Evolutionary conservation across 2,797 vertebrate genomes (phyloP).

Genomic region (Poeciliopsis paucimaculata): DNA sequence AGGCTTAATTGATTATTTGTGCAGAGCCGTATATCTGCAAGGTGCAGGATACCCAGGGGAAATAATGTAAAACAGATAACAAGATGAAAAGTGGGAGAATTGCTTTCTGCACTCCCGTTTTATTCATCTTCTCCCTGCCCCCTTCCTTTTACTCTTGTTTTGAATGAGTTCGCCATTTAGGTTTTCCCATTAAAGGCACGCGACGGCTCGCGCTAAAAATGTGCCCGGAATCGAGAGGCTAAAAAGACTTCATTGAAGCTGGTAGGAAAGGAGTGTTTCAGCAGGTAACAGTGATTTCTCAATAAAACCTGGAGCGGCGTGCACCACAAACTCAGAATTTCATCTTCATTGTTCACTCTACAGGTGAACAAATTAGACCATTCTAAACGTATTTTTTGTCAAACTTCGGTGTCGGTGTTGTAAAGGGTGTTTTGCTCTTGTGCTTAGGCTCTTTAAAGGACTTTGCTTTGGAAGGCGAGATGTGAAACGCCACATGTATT

Average conservation of each 20-base stretch:
- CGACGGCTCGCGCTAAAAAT: conserved; percentile 43
- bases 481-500: conserved; percentile 37
- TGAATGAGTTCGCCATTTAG: conserved; percentile 82
- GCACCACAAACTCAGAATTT: conserved; percentile 44
- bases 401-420: too few species aligned
- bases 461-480: conserved; percentile 41
- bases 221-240: conserved; percentile 74
- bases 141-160: conserved; percentile 64
- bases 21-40: conserved; percentile 81
- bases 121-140: conserved; percentile 82
- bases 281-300: conserved; percentile 65
- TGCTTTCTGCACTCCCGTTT: conserved; percentile 82
- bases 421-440: conserved; percentile 11
- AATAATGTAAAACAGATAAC: conserved; percentile 92
- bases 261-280: conserved; percentile 47
- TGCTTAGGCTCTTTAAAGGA: conserved; percentile 30
- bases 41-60: conserved; percentile 81
- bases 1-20: conserved; percentile 87
- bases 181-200: conserved; percentile 73
- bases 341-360: conserved; percentile 52
- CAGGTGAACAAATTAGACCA: conserved; percentile 22
- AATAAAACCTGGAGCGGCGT: conserved; percentile 38
- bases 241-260: conserved; percentile 54
- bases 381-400: not conserved
- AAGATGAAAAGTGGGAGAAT: conserved; percentile 88